Evolutionary conservation across 2,113 vertebrate species (phyloP), one percentile per base, ranked within the genome.

Genomic region (Thamnaconus septentrionalis): DNA sequence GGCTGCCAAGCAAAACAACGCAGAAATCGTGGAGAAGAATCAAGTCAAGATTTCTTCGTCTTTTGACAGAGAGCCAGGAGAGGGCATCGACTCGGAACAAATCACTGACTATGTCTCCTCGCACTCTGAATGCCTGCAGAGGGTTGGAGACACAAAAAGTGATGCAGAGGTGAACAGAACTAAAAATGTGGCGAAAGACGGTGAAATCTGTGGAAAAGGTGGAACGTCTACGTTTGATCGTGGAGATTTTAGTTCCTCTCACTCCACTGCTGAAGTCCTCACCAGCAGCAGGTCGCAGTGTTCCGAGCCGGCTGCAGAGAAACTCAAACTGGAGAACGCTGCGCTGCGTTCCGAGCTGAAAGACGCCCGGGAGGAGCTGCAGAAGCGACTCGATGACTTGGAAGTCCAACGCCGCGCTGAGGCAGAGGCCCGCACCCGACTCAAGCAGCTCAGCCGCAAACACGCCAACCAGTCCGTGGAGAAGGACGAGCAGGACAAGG

Each of bases 391-490:
- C 31, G 91, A 92, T 4, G 92, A 93, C 73, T 83, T 92, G 52
- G 91, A 93, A 74, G 50, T 58, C 5, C 89, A 93, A 61, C 80
- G 92, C n/a, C 68, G 79, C 39, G 88, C 91, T 0, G 90, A 92
- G 68, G 42, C 85, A 0, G 92, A 93, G 77, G 79, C 91, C 47
- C 85, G 87, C 68, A 88, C 85, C 6, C 88, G 89, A 8, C 84
- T 93, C 18, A 92, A 92, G 61, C 91, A 92, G 82, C 83, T 91
- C 3, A 86, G 86, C 63, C 88, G 88, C 45, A 93, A 90, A 78
- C 78, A 83, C 5, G 73, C 88, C 6, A 77, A 66, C 44, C 86
- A 88, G 63, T 56, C 70, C 0, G 79, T 56, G 0, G 78, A 87
- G 53, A 81, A 76, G 57, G 76, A 79, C n/a, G 88, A 90, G 40